Base-by-base conservation (phyloP, 1,140 invertebrate species). In the Plectus sambesii region DNA sequence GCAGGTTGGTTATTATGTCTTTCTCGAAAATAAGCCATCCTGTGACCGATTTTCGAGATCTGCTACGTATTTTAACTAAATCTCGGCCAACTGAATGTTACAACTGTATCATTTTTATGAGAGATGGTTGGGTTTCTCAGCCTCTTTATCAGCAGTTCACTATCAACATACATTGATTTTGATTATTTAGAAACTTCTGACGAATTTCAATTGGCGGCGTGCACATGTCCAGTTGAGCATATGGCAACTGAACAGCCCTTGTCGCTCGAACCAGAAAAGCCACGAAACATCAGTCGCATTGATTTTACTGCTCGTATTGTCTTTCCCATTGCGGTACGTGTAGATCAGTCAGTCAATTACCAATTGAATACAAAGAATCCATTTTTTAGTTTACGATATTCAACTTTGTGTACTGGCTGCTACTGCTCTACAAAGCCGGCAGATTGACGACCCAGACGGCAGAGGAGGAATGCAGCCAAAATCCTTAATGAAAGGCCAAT, bases 351-450 rank as follows among this genome's bases (percentile, higher is more conserved):
- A 42, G 9, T 23, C 25, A 8, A 44, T 19, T n/a, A n/a, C n/a
- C n/a, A 46, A 15, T 42, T 42, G 26, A 20, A 27, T 4, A 15
- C 17, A 9, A 15, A 44, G 35, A 5, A 4, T 46, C 25, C n/a
- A n/a, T n/a, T n/a, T 53, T 54, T 50, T 42, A 56, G 54, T 56
- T 56, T 23, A 17, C 47, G 36, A 22, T 56, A 2, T 56, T 56
- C 47, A 56, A 56, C 33, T 35, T 41, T 5, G 8, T 56, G 27
- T 56, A 52, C 37, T 56, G 55, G 55, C 9, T 56, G 19, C 38
- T 56, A 1, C 53, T 56, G 4, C 47, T 56, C 19, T 27, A 35
- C 39, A 56, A 56, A 45, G 40, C 55, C 19, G 45, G 30, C 49
- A n/a, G n/a, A n/a, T n/a, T n/a, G n/a, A n/a, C n/a, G n/a, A n/a